These are phyloP conservation scores for Zaprionus ghesquierei DNA, from an alignment of 1,140 invertebrate genomes.

Conservation along the genomic window DNA sequence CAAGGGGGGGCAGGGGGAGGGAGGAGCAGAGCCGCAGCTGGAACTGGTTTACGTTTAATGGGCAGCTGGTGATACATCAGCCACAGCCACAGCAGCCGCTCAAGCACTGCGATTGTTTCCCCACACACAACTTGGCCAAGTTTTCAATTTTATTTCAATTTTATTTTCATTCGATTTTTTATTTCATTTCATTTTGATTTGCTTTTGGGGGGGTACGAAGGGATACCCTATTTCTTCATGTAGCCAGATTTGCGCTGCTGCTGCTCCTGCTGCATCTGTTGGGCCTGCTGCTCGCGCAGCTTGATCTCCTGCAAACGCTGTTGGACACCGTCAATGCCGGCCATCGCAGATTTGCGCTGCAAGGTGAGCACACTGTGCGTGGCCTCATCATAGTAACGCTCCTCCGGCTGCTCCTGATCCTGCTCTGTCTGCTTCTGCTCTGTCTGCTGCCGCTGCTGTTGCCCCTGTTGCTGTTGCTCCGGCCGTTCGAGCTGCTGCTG, in stretches of 20 bases:
- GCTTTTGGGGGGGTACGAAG: too few relatives aligned
- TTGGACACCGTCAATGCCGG: not conserved
- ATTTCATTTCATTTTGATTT: conserved; percentile 19
- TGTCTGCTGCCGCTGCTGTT: not conserved
- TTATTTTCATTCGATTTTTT: not conserved
- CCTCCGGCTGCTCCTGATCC: too few relatives aligned
- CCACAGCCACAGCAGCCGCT: not conserved
- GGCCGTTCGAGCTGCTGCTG: not conserved
- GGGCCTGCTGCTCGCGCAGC: not conserved
- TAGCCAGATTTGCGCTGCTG: too few relatives aligned
- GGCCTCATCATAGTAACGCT: not conserved
- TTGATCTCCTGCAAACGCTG: not conserved
- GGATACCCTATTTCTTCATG: too few relatives aligned
- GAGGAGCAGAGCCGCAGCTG: not conserved
- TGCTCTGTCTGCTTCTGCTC: not conserved
- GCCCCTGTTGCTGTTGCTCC: not conserved
- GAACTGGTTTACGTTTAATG: conserved; percentile 55
- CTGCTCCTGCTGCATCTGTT: not conserved
- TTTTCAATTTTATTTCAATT: not conserved
- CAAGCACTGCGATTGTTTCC: not conserved
- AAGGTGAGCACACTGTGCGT: not conserved
- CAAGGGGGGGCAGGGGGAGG: not conserved
- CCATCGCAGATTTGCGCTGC: not conserved
- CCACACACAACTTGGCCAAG: not conserved
- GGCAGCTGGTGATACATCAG: conserved; percentile 39